Percentiles rank a stretch among this genome's conserved stretches.
Conservation (phyloP, 1,140 invertebrate species). For the Neodiprion pinetum region DNA sequence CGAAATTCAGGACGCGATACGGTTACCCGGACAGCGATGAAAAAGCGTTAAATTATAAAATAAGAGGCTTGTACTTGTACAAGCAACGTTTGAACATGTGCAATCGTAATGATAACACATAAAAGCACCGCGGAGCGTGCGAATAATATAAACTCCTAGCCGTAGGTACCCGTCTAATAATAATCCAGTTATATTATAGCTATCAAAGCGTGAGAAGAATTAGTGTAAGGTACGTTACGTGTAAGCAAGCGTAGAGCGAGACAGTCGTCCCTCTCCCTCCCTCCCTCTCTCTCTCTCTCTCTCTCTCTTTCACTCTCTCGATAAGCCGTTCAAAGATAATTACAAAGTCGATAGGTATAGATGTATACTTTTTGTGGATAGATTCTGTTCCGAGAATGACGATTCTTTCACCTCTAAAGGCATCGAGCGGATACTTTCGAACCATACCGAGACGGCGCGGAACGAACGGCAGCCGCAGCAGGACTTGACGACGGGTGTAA, state of each 20-base stretch:
- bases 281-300: not conserved
- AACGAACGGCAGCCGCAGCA: not conserved
- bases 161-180: not conserved
- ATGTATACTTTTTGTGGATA: not conserved
- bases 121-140: conserved; percentile 10
- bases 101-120: conserved; percentile 19
- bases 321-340: no score
- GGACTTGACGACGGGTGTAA: no score
- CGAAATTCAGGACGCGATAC: no score
- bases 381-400: not conserved
- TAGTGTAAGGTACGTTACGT: no score
- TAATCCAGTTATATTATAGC: not conserved
- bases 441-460: not conserved
- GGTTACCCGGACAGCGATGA: no score
- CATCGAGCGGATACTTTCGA: not conserved
- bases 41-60: no score
- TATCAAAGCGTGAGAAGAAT: no score
- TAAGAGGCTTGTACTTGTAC: no score
- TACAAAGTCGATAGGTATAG: conserved; percentile 18
- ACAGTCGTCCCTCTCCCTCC: conserved; percentile 49
- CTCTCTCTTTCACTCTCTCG: not conserved
- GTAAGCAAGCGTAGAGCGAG: conserved; percentile 25
- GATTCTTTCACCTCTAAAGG: not conserved
- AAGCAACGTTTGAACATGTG: conserved; percentile 2
- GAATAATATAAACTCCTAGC: not conserved